Evolutionary conservation across 1,140 invertebrate species (phyloP).

Genomic region (Nasonia giraulti): DNA sequence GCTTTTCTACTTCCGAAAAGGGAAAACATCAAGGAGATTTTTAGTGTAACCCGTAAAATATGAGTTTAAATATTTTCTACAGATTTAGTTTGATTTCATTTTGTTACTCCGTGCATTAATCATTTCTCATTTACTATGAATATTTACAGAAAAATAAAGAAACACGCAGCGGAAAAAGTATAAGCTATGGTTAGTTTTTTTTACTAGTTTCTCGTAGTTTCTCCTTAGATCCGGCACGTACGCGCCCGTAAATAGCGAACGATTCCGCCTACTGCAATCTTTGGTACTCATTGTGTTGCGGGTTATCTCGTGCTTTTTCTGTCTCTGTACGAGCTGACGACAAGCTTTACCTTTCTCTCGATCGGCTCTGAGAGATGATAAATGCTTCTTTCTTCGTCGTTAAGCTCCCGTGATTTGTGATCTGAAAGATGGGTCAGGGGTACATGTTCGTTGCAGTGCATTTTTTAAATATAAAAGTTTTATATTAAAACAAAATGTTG

Average conservation of each 20-base stretch:
- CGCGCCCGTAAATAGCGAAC: background rate
- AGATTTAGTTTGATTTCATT: too few species aligned
- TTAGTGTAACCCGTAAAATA: too few species aligned
- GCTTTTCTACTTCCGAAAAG: too few species aligned
- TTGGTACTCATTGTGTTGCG: background rate
- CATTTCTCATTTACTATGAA: too few species aligned
- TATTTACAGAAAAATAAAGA: too few species aligned
- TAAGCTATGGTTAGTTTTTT: too few species aligned
- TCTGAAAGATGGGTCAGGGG: conserved; percentile 60
- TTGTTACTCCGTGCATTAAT: too few species aligned
- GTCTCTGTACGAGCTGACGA: background rate
- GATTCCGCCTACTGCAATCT: background rate
- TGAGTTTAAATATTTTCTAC: too few species aligned
- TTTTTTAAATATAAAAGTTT: background rate
- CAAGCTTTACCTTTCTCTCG: background rate
- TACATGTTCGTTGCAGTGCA: background rate
- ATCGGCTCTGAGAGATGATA: background rate
- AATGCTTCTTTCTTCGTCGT: conserved; percentile 1
- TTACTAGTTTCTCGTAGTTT: background rate
- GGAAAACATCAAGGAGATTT: too few species aligned
- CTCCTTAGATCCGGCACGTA: background rate
- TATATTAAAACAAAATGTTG: background rate
- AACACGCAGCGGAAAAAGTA: too few species aligned
- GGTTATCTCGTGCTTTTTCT: background rate
- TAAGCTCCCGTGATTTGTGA: conserved; percentile 14